A percentile compares a stretch with the other conserved stretches of the same genome.
phyloP scores from a whole-genome alignment of 2,113 vertebrate genomes.

The Monopterus albus region DNA sequence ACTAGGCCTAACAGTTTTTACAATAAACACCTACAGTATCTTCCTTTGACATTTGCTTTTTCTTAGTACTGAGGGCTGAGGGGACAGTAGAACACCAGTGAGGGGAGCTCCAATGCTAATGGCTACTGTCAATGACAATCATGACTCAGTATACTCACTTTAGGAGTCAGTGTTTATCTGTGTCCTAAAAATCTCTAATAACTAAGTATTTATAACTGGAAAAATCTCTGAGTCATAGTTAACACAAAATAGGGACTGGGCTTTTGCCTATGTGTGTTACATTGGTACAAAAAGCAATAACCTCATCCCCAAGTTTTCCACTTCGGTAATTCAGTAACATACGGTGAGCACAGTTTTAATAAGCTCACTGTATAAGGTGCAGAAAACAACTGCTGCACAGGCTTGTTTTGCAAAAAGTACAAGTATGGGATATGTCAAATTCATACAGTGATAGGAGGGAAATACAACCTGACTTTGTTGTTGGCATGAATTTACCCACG shows the following conservation, averaged over 20 bases:
- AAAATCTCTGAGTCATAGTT: not conserved
- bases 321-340: conserved; percentile 2
- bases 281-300: not conserved
- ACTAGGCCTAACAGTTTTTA: too few relatives aligned
- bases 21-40: too few relatives aligned
- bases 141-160: not conserved
- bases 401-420: conserved; percentile 26
- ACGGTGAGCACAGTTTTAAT: not conserved
- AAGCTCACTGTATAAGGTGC: not conserved
- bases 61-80: not conserved
- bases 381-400: conserved; percentile 30
- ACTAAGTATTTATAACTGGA: not conserved
- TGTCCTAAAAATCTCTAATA: not conserved
- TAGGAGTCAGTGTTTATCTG: not conserved
- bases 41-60: too few relatives aligned
- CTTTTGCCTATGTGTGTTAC: not conserved
- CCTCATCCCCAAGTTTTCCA: conserved; percentile 20
- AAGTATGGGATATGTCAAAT: conserved; percentile 31
- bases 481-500: conserved; percentile 45
- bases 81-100: not conserved
- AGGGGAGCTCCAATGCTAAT: not conserved
- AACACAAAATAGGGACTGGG: not conserved
- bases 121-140: not conserved
- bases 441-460: not conserved
- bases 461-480: conserved; percentile 48